Base-by-base conservation (phyloP, 2,113 vertebrate species). In the Pyxicephalus adspersus region DNA sequence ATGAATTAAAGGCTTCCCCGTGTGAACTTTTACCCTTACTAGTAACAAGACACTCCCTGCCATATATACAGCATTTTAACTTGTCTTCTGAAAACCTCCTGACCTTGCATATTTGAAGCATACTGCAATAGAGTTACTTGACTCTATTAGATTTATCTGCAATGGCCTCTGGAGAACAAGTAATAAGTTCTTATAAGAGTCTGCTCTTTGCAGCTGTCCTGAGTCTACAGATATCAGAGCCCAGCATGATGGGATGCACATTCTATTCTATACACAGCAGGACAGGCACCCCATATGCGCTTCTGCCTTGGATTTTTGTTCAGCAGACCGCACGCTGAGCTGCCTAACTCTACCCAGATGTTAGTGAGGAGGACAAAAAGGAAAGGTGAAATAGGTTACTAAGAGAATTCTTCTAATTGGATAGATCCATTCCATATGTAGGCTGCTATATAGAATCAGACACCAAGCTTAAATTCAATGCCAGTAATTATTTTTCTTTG, bases 31-130 rank as follows among this genome's bases (percentile, higher is more conserved):
- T 45, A 25, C 8, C 64, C 45, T 64, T 25, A 25, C 13, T 18
- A 15, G 11, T 11, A 78, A 66, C 13, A 8, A 5, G 61, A 61
- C 60, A 65, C 79, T 45, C 79, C 58, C 70, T 13, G 4, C 28
- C 15, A 31, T 9, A 45, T 73, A 64, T 19, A 57, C 22, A 58
- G 20, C 19, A 19, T 18, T 50, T 38, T 65, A 18, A 65, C 65
- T 61, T 38, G 51, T 57, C 68, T 65, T 73, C 60, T 57, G 60
- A 50, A 81, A 22, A 71, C 58, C 78, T 72, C 28, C 2, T 72
- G 78, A 80, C 78, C 78, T 28, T 64, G 57, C 78, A 81, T 81
- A 54, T 81, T 81, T 73, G 60, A 25, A 64, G 54, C 26, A 64
- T 73, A 64, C 63, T 51, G 58, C 60, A 81, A 73, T 64, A 5